Evolutionary conservation across 2,797 vertebrate species (phyloP).

Genomic region (Sphenopsis melanotis): DNA sequence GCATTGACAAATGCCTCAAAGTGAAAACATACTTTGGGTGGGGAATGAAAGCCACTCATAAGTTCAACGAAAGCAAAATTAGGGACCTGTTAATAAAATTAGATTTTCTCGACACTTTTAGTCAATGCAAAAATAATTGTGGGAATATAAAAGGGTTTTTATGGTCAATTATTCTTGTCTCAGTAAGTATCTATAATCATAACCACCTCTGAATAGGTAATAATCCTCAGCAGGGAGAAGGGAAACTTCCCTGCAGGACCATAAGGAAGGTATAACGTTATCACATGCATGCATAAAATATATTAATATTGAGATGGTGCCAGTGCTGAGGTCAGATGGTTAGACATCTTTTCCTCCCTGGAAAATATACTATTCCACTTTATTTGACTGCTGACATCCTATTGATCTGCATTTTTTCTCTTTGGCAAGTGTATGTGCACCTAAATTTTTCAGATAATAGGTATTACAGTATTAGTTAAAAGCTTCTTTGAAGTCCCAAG

Average conservation of each 20-base stretch:
- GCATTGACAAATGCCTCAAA: slow-evolving; percentile 44
- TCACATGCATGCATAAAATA: slow-evolving; percentile 76
- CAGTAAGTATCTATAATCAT: slow-evolving; percentile 80
- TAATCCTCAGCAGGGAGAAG: slow-evolving; percentile 71
- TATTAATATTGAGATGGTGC: slow-evolving; percentile 77
- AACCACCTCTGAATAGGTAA: slow-evolving; percentile 73
- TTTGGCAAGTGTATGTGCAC: slow-evolving; percentile 54
- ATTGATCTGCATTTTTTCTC: slow-evolving; percentile 76
- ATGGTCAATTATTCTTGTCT: slow-evolving; percentile 84
- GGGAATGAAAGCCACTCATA: slow-evolving; percentile 24
- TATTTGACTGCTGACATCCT: slow-evolving; percentile 72
- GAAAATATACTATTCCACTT: slow-evolving; percentile 66
- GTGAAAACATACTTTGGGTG: slow-evolving; percentile 59
- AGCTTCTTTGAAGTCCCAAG: slow-evolving; percentile 48
- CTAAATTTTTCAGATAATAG: slow-evolving; percentile 72
- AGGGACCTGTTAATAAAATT: slow-evolving; percentile 75
- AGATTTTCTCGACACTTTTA: slow-evolving; percentile 77
- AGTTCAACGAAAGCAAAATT: slow-evolving; percentile 74
- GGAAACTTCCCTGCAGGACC: slow-evolving; percentile 73
- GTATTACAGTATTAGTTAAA: slow-evolving; percentile 71
- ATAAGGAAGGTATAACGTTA: slow-evolving; percentile 75
- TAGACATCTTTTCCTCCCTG: slow-evolving; percentile 56
- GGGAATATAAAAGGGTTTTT: slow-evolving; percentile 81
- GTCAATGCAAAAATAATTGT: slow-evolving; percentile 86
- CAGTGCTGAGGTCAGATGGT: slow-evolving; percentile 71